A percentile compares a stretch with the other conserved stretches of the same genome.
phyloP scores from a whole-genome alignment of 2,797 vertebrate genomes.

The Bovichtus diacanthus region DNA sequence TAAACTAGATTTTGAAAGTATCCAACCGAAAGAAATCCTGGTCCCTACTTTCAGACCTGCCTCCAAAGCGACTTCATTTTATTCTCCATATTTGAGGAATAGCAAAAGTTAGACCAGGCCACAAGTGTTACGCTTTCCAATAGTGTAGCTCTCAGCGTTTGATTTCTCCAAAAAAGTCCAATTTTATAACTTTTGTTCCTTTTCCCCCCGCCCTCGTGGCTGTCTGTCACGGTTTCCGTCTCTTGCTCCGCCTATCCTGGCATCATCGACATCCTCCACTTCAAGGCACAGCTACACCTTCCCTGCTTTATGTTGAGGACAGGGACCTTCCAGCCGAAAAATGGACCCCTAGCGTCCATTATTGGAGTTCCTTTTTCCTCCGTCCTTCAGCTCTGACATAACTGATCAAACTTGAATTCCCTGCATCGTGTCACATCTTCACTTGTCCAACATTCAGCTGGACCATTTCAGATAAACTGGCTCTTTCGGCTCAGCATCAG shows the following conservation, averaged over 20 bases:
- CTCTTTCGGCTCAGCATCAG: constrained; percentile 7
- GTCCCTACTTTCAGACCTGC: no score
- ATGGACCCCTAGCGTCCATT: not conserved
- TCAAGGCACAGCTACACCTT: constrained; percentile 52
- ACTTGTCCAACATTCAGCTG: constrained; percentile 2
- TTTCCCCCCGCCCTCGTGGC: not conserved
- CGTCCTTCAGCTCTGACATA: constrained; percentile 16
- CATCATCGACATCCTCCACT: not conserved
- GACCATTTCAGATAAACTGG: constrained; percentile 19
- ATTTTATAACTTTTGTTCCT: not conserved
- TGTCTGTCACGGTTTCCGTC: not conserved
- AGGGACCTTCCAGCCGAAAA: not conserved
- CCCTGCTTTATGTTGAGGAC: not conserved
- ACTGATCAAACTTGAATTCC: constrained; percentile 12
- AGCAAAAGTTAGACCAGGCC: constrained; percentile 8
- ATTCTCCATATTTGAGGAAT: not conserved
- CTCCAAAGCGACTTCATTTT: no score
- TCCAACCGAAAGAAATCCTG: no score
- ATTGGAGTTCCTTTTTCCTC: not conserved
- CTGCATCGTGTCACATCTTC: constrained; percentile 1
- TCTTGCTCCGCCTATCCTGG: not conserved
- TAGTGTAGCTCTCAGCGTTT: not conserved
- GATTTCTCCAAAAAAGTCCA: not conserved
- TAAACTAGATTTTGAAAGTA: no score
- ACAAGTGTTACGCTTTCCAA: not conserved